These are phyloP conservation scores for Brachionichthys hirsutus DNA, from an alignment of 2,113 vertebrate genomes.

Conservation along the genomic window DNA sequence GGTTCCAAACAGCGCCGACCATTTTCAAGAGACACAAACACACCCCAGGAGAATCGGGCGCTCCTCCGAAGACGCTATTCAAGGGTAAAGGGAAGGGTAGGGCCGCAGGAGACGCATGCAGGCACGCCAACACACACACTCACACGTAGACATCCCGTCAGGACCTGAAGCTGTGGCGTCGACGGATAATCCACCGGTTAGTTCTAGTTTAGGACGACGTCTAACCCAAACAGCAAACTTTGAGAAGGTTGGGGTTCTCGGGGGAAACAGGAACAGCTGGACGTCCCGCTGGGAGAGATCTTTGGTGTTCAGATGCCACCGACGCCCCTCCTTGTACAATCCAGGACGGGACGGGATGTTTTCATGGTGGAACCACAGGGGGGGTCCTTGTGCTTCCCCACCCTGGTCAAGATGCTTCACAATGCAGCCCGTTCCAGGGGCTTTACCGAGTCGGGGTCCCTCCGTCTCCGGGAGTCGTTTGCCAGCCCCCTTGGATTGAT, in stretches of 20 bases:
- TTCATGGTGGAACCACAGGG: conserved; percentile 39
- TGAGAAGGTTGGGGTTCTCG: conserved; percentile 26
- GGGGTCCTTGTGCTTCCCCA: conserved; percentile 49
- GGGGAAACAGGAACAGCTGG: not conserved
- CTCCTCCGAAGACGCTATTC: conserved; percentile 44
- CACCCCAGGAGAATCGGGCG: not conserved
- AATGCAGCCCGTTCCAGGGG: conserved; percentile 24
- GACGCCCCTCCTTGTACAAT: conserved; percentile 17
- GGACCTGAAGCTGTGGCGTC: conserved; percentile 36
- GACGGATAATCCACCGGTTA: conserved; percentile 28
- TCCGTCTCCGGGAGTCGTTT: conserved; percentile 20
- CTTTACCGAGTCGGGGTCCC: conserved; percentile 54
- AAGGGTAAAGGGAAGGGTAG: conserved; percentile 34
- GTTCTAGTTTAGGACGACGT: conserved; percentile 54
- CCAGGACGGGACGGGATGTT: conserved; percentile 27
- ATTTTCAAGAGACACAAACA: conserved; percentile 21
- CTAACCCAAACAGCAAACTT: conserved; percentile 33
- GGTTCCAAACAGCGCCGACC: conserved; percentile 30
- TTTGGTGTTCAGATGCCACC: conserved; percentile 27
- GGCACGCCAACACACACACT: conserved; percentile 36
- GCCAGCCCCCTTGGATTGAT: no score
- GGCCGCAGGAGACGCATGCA: conserved; percentile 54
- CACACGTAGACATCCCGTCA: conserved; percentile 38
- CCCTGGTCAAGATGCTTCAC: conserved; percentile 24
- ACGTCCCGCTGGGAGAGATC: no score